A percentile compares a stretch with the other conserved stretches of the same genome.
These are phyloP conservation scores for Lasiurus cinereus DNA, from an alignment of 2,113 vertebrate genomes.

Conservation along the genomic window DNA sequence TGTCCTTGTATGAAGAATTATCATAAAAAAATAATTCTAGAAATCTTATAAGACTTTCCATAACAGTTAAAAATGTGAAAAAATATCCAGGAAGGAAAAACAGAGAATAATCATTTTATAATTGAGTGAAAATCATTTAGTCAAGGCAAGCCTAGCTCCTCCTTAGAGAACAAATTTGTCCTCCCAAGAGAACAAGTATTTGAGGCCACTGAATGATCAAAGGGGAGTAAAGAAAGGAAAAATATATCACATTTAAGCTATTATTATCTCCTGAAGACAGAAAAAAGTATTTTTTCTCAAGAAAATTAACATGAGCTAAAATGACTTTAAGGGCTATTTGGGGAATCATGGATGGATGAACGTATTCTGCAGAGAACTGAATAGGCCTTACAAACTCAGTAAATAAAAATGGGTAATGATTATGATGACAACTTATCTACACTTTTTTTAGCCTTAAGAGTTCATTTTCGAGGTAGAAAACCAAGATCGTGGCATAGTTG, in stretches of 20 bases:
- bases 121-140: neutral
- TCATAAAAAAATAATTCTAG: neutral
- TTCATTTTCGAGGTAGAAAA: too few species aligned
- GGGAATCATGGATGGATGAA: neutral
- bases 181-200: neutral
- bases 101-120: neutral
- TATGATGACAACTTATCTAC: neutral
- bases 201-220: neutral
- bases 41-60: neutral
- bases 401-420: neutral
- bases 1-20: neutral
- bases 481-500: too few species aligned
- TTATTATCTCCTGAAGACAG: neutral
- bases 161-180: neutral
- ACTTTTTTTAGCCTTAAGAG: neutral
- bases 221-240: neutral
- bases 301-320: neutral
- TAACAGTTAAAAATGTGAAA: neutral
- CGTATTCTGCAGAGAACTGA: neutral
- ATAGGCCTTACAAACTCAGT: neutral
- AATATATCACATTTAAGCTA: neutral
- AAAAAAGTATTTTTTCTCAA: constrained; percentile 26
- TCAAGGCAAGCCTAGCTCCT: neutral
- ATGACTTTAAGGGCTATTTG: neutral
- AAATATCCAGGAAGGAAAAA: neutral